Conservation (phyloP, 2,888 invertebrate genomes). For the Uropetala carovei region DNA sequence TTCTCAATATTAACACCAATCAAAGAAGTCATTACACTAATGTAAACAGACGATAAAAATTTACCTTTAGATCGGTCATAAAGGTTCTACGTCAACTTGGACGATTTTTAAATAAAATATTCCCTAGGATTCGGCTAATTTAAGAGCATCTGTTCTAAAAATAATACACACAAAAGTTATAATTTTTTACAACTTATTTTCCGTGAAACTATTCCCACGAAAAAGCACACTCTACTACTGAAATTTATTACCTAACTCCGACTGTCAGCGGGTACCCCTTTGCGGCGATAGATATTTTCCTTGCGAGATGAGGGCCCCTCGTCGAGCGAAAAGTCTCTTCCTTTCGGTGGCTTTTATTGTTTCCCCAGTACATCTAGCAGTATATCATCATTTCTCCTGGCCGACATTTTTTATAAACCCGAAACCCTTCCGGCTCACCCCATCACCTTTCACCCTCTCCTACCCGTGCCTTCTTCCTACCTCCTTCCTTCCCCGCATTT, state of each 20-base stretch:
- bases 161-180: too few relatives aligned
- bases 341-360: slow-evolving; percentile 40
- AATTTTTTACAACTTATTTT: neutral
- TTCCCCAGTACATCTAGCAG: slow-evolving; percentile 22
- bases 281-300: neutral
- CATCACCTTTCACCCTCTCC: slow-evolving; percentile 43
- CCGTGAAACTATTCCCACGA: neutral
- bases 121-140: too few relatives aligned
- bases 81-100: too few relatives aligned
- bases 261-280: neutral
- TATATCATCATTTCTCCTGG: slow-evolving; percentile 45
- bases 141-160: too few relatives aligned
- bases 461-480: neutral
- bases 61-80: too few relatives aligned
- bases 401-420: slow-evolving; percentile 54
- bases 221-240: neutral
- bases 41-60: too few relatives aligned
- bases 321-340: slow-evolving; percentile 11
- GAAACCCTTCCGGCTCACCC: slow-evolving; percentile 62
- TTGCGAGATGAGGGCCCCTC: slow-evolving; percentile 25
- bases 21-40: too few relatives aligned
- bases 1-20: too few relatives aligned
- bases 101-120: too few relatives aligned
- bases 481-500: neutral
- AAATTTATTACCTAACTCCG: slow-evolving; percentile 17